A percentile compares a stretch with the other conserved stretches of the same genome.
Conservation (phyloP, 2,113 vertebrate genomes). For the Petroica traversi region DNA sequence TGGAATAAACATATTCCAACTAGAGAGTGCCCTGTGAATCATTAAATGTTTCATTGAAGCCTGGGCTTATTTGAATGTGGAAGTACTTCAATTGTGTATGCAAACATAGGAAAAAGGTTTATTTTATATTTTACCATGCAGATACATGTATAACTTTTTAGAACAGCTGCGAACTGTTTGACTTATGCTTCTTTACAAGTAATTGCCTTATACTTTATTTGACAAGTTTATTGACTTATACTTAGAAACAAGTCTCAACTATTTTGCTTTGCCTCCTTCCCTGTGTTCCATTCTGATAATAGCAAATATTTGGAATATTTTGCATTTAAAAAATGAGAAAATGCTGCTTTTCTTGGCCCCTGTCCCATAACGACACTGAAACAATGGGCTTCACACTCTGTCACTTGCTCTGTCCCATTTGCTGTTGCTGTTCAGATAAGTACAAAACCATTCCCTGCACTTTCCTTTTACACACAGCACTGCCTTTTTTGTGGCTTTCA, state of each 20-base stretch:
- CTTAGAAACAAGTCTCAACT: not conserved
- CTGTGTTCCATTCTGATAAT: not conserved
- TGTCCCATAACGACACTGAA: not conserved
- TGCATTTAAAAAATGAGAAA: not conserved
- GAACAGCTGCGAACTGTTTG: not conserved
- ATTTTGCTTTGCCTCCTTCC: not conserved
- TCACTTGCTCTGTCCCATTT: not conserved
- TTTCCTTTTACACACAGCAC: not conserved
- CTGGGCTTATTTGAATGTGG: not conserved
- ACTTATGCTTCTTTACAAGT: not conserved
- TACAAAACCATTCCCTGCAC: not conserved
- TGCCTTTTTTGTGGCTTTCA: not conserved
- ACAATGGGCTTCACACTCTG: not conserved
- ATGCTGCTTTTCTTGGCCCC: not conserved
- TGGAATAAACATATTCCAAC: not conserved
- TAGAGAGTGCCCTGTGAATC: not conserved
- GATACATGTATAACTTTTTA: not conserved
- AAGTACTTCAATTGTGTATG: not conserved
- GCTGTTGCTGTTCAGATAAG: not conserved
- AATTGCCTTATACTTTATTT: not conserved
- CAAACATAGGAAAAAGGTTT: not conserved
- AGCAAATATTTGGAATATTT: not conserved
- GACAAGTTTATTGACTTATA: not conserved
- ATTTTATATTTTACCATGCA: not conserved
- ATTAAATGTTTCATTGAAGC: no score